Evolutionary conservation across 2,888 invertebrate genomes (phyloP).

Genomic region (Ectobius pallidus): DNA sequence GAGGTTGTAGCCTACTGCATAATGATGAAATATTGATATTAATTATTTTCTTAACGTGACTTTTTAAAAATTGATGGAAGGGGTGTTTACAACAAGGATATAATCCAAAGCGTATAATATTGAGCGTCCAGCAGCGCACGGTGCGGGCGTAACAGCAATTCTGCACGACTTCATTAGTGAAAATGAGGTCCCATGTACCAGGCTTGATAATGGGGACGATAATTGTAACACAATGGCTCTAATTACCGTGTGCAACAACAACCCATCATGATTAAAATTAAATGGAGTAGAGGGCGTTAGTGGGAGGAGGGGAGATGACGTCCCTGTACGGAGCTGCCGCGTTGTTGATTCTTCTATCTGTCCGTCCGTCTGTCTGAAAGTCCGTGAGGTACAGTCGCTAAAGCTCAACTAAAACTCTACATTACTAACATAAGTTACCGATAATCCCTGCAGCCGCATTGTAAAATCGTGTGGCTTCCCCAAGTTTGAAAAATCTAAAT

Average conservation of each 20-base stretch:
- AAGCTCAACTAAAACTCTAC: too few species aligned
- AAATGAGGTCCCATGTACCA: conserved; percentile 37
- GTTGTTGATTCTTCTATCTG: not conserved
- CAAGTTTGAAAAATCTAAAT: too few species aligned
- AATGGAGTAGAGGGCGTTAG: conserved; percentile 23
- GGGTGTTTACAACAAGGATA: too few species aligned
- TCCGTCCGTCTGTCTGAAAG: not conserved
- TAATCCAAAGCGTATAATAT: too few species aligned
- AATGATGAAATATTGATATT: too few species aligned
- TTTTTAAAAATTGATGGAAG: too few species aligned
- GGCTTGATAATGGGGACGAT: conserved; percentile 38
- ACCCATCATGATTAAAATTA: conserved; percentile 37
- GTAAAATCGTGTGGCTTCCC: too few species aligned
- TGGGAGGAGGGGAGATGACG: not conserved
- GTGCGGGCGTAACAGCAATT: conserved; percentile 24
- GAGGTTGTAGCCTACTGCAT: too few species aligned
- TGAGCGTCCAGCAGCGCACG: too few species aligned
- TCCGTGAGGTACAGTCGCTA: not conserved
- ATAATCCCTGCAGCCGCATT: too few species aligned
- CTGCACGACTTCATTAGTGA: conserved; percentile 40
- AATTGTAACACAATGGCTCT: conserved; percentile 40
- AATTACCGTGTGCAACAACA: conserved; percentile 36
- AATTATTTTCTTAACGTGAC: too few species aligned
- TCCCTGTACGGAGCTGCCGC: conserved; percentile 6
- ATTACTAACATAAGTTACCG: too few species aligned